These are phyloP conservation scores for Colletes latitarsis DNA, from an alignment of 1,140 invertebrate species.

Conservation along the genomic window DNA sequence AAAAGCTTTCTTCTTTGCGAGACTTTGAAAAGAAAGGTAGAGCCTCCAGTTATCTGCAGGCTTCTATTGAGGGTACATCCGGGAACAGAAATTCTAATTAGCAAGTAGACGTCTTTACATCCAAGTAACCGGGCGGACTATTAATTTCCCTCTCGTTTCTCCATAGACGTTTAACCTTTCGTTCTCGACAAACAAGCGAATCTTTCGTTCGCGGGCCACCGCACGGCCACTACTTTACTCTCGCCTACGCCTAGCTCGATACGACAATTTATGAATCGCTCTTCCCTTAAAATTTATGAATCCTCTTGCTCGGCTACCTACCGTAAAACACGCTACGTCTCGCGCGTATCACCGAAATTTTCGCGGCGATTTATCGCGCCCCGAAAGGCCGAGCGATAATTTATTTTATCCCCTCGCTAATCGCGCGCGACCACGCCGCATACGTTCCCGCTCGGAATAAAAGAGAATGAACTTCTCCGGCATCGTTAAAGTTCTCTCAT, in stretches of 20 bases:
- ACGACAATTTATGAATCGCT: slow-evolving; percentile 7
- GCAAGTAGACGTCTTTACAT: slow-evolving; percentile 61
- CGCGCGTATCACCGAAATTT: not conserved
- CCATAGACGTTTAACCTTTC: slow-evolving; percentile 54
- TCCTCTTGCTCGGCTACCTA: not conserved
- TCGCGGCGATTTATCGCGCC: not conserved
- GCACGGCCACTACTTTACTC: not conserved
- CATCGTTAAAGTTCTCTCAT: slow-evolving; percentile 35
- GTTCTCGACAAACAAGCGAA: slow-evolving; percentile 54
- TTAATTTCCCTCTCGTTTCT: slow-evolving; percentile 53
- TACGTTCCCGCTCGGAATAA: slow-evolving; percentile 14
- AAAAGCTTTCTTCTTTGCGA: slow-evolving; percentile 43
- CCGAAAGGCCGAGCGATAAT: not conserved
- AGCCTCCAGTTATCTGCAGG: slow-evolving; percentile 34
- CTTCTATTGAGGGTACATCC: slow-evolving; percentile 29
- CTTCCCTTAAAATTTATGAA: no score
- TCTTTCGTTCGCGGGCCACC: not conserved
- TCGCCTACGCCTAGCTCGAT: not conserved
- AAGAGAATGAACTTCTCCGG: slow-evolving; percentile 16
- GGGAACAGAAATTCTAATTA: slow-evolving; percentile 64
- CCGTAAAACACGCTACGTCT: slow-evolving; percentile 5
- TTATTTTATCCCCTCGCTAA: slow-evolving; percentile 8
- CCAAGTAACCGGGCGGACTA: slow-evolving; percentile 44
- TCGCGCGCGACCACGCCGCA: not conserved
- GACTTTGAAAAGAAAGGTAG: slow-evolving; percentile 42